These are phyloP conservation scores for Planiliza haematocheilus DNA, from an alignment of 2,113 vertebrate species.

Conservation along the genomic window DNA sequence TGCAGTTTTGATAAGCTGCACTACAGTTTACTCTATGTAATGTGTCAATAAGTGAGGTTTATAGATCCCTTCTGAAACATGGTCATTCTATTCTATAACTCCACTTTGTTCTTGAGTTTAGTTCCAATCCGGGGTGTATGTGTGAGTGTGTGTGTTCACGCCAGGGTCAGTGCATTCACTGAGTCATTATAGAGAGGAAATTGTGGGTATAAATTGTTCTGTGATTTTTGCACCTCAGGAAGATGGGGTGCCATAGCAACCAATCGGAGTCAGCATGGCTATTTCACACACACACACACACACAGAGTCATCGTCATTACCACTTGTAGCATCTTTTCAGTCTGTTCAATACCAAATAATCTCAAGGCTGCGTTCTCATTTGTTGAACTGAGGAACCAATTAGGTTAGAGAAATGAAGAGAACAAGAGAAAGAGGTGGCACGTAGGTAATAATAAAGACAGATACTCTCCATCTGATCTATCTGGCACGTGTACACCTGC, in stretches of 20 bases:
- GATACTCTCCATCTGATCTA: background rate
- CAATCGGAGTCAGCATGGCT: slow-evolving; percentile 52
- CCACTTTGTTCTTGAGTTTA: slow-evolving; percentile 16
- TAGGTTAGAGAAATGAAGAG: slow-evolving; percentile 39
- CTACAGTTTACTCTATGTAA: background rate
- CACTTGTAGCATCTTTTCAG: slow-evolving; percentile 64
- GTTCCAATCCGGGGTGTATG: slow-evolving; percentile 22
- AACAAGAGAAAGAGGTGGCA: slow-evolving; percentile 29
- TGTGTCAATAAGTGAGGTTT: background rate
- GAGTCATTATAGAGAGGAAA: slow-evolving; percentile 71
- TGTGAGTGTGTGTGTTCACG: background rate
- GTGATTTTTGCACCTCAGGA: slow-evolving; percentile 69
- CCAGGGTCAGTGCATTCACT: slow-evolving; percentile 40
- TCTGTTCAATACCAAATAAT: slow-evolving; percentile 34
- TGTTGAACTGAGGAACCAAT: slow-evolving; percentile 46
- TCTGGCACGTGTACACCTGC: background rate
- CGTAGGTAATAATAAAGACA: slow-evolving; percentile 1
- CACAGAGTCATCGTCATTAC: slow-evolving; percentile 42
- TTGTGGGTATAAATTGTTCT: slow-evolving; percentile 74
- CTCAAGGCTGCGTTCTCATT: slow-evolving; percentile 39
- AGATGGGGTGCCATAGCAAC: slow-evolving; percentile 75
- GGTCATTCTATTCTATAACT: slow-evolving; percentile 25
- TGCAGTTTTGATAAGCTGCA: background rate
- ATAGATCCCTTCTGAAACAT: background rate
- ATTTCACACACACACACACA: slow-evolving; percentile 35